phyloP scores from a whole-genome alignment of 23 tunicate species.

The Halocynthia aurantium region DNA sequence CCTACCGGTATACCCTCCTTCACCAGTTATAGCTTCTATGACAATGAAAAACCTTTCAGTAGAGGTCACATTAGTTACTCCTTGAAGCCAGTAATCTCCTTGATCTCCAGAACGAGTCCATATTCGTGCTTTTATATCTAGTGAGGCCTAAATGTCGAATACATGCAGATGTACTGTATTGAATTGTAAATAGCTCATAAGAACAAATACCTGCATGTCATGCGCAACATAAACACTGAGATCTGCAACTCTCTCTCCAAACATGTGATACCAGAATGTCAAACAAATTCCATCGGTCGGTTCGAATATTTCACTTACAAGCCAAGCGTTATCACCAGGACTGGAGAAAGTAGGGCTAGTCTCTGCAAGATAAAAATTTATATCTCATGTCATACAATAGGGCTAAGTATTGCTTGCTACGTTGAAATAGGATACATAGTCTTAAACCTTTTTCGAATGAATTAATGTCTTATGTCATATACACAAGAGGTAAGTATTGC shows the following conservation, averaged over 20 bases:
- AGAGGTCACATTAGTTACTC: conserved; percentile 55
- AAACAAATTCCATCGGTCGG: conserved; percentile 43
- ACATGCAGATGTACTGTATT: not conserved
- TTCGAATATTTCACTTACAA: conserved; percentile 45
- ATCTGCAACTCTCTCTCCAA: conserved; percentile 55
- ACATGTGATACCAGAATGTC: conserved; percentile 92
- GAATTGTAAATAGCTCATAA: not conserved
- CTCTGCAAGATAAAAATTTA: conserved; percentile 24
- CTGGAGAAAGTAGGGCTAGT: conserved; percentile 27
- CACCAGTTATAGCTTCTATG: conserved; percentile 68
- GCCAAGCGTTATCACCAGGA: conserved; percentile 63
- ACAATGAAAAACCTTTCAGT: conserved; percentile 40
- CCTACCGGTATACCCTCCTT: conserved; percentile 53
- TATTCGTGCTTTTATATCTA: conserved; percentile 35
- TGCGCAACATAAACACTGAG: conserved; percentile 61
- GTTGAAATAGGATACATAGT: no score
- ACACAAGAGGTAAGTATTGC: no score
- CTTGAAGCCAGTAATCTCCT: conserved; percentile 86
- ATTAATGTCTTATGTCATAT: no score
- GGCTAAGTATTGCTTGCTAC: no score
- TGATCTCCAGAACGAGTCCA: conserved; percentile 56
- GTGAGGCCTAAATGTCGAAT: conserved; percentile 22
- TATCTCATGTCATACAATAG: no score
- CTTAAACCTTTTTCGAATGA: no score
- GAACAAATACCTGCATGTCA: conserved; percentile 41